phyloP scores from a whole-genome alignment of 2,888 invertebrate genomes.

The Caenorhabditis wallacei region DNA sequence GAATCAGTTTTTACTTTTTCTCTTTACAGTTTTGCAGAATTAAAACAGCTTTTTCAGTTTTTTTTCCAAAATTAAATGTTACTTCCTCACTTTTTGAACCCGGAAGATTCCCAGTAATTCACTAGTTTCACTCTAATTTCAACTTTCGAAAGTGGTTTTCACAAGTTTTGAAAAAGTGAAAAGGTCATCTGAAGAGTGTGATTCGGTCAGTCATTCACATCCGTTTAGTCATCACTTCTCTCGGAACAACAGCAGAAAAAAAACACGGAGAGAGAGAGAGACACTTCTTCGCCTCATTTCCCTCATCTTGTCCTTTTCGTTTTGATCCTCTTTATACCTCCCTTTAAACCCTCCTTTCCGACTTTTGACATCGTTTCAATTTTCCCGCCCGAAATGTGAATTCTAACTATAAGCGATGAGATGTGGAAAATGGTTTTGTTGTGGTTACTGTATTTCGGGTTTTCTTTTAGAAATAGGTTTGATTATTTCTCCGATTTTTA shows the following conservation, averaged over 20 bases:
- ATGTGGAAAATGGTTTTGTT: conserved; percentile 16
- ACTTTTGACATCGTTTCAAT: conserved; percentile 53
- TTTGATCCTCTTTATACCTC: conserved; percentile 17
- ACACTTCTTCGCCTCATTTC: conserved; percentile 36
- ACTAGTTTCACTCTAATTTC: too few relatives aligned
- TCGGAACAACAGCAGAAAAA: neutral
- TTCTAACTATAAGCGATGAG: neutral
- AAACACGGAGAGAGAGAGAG: conserved; percentile 1
- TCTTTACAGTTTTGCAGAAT: too few relatives aligned
- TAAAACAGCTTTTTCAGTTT: neutral
- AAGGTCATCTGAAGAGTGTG: neutral
- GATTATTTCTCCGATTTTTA: too few relatives aligned
- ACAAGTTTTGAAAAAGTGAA: conserved; percentile 4
- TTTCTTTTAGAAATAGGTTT: neutral
- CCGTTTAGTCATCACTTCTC: conserved; percentile 34
- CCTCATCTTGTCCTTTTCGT: conserved; percentile 38
- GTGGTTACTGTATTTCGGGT: neutral
- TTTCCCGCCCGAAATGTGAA: conserved; percentile 11
- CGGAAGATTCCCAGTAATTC: too few relatives aligned
- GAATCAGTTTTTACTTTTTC: conserved; percentile 61
- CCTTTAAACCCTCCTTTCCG: conserved; percentile 10
- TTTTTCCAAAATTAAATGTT: too few relatives aligned
- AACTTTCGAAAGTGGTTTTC: neutral
- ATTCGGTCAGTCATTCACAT: conserved; percentile 29
- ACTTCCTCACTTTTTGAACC: too few relatives aligned